Evolutionary conservation across 2,797 vertebrate species (phyloP).

Genomic region (Thamnophis elegans): DNA sequence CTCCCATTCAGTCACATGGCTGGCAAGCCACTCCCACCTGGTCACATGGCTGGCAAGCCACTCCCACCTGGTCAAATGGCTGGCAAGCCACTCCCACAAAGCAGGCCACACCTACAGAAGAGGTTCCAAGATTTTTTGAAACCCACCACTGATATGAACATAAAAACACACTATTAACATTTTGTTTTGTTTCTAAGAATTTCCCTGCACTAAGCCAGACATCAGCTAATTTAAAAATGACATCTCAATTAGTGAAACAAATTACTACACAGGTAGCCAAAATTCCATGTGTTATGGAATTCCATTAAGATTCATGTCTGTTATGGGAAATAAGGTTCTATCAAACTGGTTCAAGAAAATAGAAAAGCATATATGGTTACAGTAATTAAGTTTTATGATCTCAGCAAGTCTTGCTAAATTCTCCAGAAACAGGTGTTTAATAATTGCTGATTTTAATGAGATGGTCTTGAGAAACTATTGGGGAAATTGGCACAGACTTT

Average conservation of each 20-base stretch:
- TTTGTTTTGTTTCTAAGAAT: neutral
- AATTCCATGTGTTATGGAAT: neutral
- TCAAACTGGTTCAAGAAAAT: conserved; percentile 3
- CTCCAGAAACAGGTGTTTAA: neutral
- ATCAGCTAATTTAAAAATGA: conserved; percentile 7
- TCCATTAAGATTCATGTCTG: conserved; percentile 16
- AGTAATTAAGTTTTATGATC: conserved; percentile 14
- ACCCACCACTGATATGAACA: neutral
- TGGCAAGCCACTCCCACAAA: too few species aligned
- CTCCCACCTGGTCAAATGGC: too few species aligned
- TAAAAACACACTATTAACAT: conserved; percentile 10
- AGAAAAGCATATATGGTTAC: neutral
- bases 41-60: too few species aligned
- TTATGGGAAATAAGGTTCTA: conserved; percentile 6
- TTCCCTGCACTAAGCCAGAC: neutral
- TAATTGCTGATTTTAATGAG: conserved; percentile 1
- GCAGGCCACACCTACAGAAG: too few species aligned
- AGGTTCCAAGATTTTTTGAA: too few species aligned
- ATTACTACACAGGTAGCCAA: neutral
- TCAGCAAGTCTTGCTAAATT: conserved; percentile 14
- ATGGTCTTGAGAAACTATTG: neutral
- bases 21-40: too few species aligned
- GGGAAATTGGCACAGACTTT: neutral
- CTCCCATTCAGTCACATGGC: too few species aligned
- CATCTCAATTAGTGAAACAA: neutral